These are phyloP conservation scores for Auanema freiburgensis DNA, from an alignment of 2,888 invertebrate genomes.

Conservation along the genomic window DNA sequence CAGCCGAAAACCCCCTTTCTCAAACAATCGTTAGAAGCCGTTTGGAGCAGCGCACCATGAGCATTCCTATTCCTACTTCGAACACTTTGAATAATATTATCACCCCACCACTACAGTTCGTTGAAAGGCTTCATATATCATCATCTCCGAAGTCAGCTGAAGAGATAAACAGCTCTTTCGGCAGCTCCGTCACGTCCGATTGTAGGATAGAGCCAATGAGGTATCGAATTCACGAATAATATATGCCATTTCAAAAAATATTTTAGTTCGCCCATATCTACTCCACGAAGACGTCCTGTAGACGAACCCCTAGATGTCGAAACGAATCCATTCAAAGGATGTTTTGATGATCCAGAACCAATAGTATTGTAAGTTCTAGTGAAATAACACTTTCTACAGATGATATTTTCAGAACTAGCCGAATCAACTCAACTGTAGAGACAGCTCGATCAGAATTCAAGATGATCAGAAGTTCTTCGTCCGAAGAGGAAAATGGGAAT, in stretches of 20 bases:
- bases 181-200: neutral
- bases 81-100: no score
- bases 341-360: neutral
- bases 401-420: no score
- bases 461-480: no score
- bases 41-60: no score
- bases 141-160: neutral
- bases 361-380: no score
- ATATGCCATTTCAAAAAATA: neutral
- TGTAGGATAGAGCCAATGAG: neutral
- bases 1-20: no score
- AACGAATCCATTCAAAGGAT: slow-evolving; percentile 3
- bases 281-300: neutral
- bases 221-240: neutral
- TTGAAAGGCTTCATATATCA: neutral
- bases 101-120: neutral
- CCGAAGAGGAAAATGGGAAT: no score
- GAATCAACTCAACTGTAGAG: neutral
- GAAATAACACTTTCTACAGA: no score
- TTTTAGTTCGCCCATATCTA: neutral
- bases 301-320: neutral
- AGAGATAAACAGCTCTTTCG: neutral
- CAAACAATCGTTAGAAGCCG: no score
- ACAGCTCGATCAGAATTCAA: neutral
- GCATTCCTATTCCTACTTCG: slow-evolving; percentile 2